Evolutionary conservation across 2,888 invertebrate genomes (phyloP).

Genomic region (Byasa hedistus): DNA sequence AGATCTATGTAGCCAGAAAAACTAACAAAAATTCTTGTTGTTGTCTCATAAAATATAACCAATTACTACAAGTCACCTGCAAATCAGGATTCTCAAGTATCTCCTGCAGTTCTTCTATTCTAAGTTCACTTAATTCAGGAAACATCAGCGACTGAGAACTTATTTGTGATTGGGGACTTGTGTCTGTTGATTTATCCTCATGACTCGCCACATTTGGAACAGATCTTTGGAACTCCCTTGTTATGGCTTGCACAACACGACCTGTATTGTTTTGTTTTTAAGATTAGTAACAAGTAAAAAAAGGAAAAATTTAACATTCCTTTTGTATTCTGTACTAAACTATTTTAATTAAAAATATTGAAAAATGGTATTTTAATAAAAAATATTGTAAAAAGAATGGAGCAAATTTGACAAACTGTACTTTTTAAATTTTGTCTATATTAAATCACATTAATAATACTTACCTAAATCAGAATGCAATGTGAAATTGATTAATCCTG

Average conservation of each 20-base stretch:
- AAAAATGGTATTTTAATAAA: no score
- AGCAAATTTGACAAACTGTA: no score
- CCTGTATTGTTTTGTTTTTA: conserved; percentile 4
- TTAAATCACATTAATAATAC: neutral
- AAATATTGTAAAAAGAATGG: no score
- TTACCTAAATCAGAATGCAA: conserved; percentile 85
- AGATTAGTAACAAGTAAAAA: neutral
- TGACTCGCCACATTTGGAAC: conserved; percentile 73
- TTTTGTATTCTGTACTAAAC: no score
- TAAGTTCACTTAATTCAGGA: conserved; percentile 61
- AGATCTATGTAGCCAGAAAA: no score
- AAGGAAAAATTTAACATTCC: neutral
- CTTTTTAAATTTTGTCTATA: no score
- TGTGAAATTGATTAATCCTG: conserved; percentile 88
- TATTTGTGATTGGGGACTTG: conserved; percentile 54
- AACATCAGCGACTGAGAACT: conserved; percentile 56
- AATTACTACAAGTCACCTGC: conserved; percentile 55
- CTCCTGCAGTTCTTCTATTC: conserved; percentile 83
- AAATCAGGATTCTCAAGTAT: conserved; percentile 85
- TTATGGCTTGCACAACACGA: conserved; percentile 89
- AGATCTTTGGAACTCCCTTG: conserved; percentile 85
- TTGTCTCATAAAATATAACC: neutral
- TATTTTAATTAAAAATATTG: no score
- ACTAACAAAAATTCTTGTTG: no score
- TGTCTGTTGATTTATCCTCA: conserved; percentile 51